These are phyloP conservation scores for Micronisus gabar DNA, from an alignment of 2,113 vertebrate species.

Conservation along the genomic window DNA sequence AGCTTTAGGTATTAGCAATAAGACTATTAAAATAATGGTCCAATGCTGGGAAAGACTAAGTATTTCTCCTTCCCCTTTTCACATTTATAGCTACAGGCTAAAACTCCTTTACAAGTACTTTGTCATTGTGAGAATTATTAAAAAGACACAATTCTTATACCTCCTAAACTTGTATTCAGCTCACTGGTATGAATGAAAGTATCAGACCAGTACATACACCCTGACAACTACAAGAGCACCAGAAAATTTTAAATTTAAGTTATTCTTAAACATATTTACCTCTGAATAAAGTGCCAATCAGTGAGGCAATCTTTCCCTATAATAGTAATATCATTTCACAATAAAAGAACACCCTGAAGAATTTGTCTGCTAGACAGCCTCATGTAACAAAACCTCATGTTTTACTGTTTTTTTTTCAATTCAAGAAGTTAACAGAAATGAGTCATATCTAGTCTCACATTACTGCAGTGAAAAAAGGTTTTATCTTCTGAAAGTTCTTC, in stretches of 20 bases:
- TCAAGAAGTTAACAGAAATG: background rate
- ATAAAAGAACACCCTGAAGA: background rate
- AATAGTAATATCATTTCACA: background rate
- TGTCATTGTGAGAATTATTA: background rate
- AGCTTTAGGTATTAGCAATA: background rate
- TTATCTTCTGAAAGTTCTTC: background rate
- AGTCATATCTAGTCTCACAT: background rate
- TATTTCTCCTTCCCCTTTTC: background rate
- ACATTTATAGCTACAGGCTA: background rate
- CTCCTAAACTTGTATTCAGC: background rate
- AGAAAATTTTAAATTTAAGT: background rate
- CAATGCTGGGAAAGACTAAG: background rate
- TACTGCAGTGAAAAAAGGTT: background rate
- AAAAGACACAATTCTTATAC: background rate
- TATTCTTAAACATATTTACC: background rate
- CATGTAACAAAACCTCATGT: background rate
- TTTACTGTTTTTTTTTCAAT: fast-evolving
- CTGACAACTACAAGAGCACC: background rate
- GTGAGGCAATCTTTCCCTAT: background rate
- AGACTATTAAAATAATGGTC: background rate
- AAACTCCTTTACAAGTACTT: background rate
- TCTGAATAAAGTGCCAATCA: background rate
- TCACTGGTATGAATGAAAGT: background rate
- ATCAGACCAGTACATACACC: background rate
- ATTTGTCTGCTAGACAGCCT: background rate